Conservation (phyloP, 2,113 vertebrate species). For the Xenopus laevis region DNA sequence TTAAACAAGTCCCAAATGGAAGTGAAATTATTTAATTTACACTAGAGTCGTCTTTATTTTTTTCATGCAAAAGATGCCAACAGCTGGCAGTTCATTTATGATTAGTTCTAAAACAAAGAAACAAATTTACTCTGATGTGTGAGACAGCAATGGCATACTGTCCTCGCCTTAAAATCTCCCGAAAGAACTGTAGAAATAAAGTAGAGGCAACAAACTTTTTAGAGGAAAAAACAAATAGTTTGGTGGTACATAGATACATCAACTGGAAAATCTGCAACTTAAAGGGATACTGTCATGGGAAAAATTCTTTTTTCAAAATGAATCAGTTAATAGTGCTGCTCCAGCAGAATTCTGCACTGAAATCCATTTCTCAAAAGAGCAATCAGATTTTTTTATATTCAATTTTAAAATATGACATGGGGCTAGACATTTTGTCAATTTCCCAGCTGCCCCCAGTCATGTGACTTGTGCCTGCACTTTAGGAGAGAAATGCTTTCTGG, state of each 20-base stretch:
- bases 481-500: too few relatives aligned
- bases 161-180: constrained; percentile 13
- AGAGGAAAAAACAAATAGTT: constrained; percentile 8
- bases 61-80: constrained; percentile 28
- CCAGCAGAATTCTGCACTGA: too few relatives aligned
- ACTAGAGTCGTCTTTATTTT: constrained; percentile 13
- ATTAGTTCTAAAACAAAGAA: constrained; percentile 50
- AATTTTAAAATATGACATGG: too few relatives aligned
- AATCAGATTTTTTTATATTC: too few relatives aligned
- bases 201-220: constrained; percentile 13
- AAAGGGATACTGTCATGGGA: too few relatives aligned
- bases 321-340: too few relatives aligned
- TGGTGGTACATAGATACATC: not conserved
- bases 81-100: constrained; percentile 41
- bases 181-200: constrained; percentile 18
- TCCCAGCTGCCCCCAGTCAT: too few relatives aligned
- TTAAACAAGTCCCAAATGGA: constrained; percentile 35
- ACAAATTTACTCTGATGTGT: constrained; percentile 37
- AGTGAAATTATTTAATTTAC: constrained; percentile 41
- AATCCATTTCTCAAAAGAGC: too few relatives aligned
- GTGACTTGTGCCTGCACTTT: too few relatives aligned
- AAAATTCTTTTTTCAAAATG: too few relatives aligned
- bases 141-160: constrained; percentile 8
- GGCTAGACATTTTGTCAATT: too few relatives aligned
- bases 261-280: not conserved